A percentile compares a stretch with the other conserved stretches of the same genome.
These are phyloP conservation scores for Melieria crassipennis DNA, from an alignment of 2,888 invertebrate species.

Conservation along the genomic window DNA sequence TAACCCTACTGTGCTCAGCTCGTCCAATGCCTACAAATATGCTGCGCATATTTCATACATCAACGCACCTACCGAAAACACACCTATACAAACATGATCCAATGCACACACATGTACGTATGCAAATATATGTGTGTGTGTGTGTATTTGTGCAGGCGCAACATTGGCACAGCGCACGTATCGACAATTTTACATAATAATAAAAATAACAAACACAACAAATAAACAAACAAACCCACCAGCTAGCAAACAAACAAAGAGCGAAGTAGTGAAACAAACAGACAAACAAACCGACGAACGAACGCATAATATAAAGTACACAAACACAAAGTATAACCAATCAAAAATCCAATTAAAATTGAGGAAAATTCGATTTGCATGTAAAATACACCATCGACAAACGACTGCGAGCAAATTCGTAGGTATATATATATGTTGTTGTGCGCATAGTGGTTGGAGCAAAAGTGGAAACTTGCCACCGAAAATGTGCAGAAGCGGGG, in stretches of 20 bases:
- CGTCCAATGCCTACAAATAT: neutral
- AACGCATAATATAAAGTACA: too few relatives aligned
- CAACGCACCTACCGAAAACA: slow-evolving; percentile 33
- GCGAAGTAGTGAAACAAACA: too few relatives aligned
- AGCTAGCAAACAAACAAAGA: too few relatives aligned
- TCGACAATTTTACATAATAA: too few relatives aligned
- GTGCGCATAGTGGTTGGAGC: neutral
- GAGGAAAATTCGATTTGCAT: slow-evolving; percentile 65
- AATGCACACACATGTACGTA: neutral
- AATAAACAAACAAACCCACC: too few relatives aligned
- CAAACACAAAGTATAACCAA: slow-evolving; percentile 50
- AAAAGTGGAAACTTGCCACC: slow-evolving; percentile 4
- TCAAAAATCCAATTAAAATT: slow-evolving; percentile 65
- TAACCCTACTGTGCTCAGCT: too few relatives aligned
- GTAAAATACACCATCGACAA: slow-evolving; percentile 56
- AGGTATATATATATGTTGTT: neutral
- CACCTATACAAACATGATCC: neutral
- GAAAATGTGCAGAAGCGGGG: slow-evolving; percentile 11
- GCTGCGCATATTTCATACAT: neutral
- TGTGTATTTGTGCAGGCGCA: neutral
- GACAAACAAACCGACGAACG: too few relatives aligned
- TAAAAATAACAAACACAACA: too few relatives aligned
- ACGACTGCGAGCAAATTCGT: neutral
- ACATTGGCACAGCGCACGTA: too few relatives aligned
- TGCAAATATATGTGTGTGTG: neutral